Evolutionary conservation across 2,113 vertebrate species (phyloP), one percentile per base, ranked within the genome.

Genomic region (Scartelaos histophorus): DNA sequence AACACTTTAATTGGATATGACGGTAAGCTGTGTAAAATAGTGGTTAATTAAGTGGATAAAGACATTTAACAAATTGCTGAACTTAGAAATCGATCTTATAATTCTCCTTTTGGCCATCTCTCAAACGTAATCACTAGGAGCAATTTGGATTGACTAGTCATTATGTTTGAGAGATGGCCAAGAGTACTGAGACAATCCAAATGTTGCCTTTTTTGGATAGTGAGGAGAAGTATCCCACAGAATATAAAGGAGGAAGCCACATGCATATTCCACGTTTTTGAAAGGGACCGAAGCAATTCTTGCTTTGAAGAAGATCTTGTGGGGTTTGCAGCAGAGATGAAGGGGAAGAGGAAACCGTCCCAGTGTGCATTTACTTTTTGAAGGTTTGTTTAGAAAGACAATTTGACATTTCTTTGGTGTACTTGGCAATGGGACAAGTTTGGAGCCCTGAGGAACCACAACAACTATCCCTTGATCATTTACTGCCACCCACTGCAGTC

Each of bases 401-500:
- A 66, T 83, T 69, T 74, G 58, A 85, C 76, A 73, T 62, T n/a
- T 79, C 47, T 2, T 49, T 67, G 62, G 76, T 81, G 65, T 70
- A 74, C 66, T 88, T 82, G 79, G 74, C 79, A 75, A 67, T 71
- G 56, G 19, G 78, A 78, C 73, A 67, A 73, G 74, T 74, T 67
- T 10, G 35, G 65, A 78, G 67, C 25, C 19, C 38, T 9, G 19
- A 78, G 38, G 45, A 66, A n/a, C 61, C 34, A 43, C 34, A 43
- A 64, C 72, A 75, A 79, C 45, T 53, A 45, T 53, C 74, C 66
- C 66, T 75, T 76, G 66, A 82, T 87, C 61, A n/a, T 83, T 84
- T 45, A 77, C 53, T 71, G 72, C 82, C 82, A 78, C 84, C 85
- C 84, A 81, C 82, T 74, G 84, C 81, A 85, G 78, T 46, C 62